Evolutionary conservation across 2,888 invertebrate genomes (phyloP), one percentile per base, ranked within the genome.

Genomic region (Pegoplata infirma): DNA sequence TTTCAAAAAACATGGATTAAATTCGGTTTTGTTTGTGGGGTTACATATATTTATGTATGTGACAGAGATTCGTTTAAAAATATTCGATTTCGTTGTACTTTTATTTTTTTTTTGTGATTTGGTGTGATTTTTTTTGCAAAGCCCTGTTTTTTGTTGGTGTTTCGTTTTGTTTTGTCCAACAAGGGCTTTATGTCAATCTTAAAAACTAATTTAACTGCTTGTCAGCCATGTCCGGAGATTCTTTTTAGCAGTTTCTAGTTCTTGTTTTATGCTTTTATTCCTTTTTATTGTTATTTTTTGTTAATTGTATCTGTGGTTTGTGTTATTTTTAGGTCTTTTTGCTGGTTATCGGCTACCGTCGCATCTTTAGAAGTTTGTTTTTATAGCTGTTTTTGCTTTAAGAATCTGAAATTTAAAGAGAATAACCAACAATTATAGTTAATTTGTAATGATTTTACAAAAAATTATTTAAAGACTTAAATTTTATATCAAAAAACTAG

Each of bases 151-250:
- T n/a, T 21, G 10, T 51, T 14, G 32, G 21, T 53, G 64, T 55
- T 66, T 32, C 23, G 6, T 21, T 47, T n/a, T 28, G 10, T 19
- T n/a, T 17, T 21, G 32, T 71, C 53, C 49, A 59, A 69, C 51
- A 61, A 74, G 74, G 74, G 59, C 74, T 78, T 69, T 75, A 56
- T 67, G 78, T 79, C 78, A 79, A 79, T 79, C 61, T 71, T 74
- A 55, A 74, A 68, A 79, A 75, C 74, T 79, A 79, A 79, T 79
- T 79, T 75, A 75, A 56, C 71, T 67, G 78, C 61, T 49, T 75
- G 78, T 75, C 71, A 71, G 78, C 71, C 74, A 75, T 75, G 66
- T 75, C 71, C 55, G 63, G 61, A 49, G 51, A 61, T 66, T 66
- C 66, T 76, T 63, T 55, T 53, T 74, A 49, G 59, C 61, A 17